Base-by-base conservation (phyloP, 2,113 vertebrate genomes). In the Ornithorhynchus anatinus region DNA sequence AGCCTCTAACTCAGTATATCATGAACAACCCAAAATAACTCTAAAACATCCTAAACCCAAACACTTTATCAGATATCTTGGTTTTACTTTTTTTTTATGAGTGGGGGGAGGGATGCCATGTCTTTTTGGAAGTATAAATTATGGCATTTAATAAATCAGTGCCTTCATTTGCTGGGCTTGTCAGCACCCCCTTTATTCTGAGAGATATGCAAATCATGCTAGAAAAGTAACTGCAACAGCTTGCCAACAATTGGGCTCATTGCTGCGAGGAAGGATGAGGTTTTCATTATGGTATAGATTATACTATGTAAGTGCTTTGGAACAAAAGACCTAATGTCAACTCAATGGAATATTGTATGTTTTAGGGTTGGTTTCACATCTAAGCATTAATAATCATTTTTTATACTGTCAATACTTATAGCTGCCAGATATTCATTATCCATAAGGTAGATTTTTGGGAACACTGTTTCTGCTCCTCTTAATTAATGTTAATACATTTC, bases 401-500 rank as follows among this genome's bases (percentile, higher is more conserved):
- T 52, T 43, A 22, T 64, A 36, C 47, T 69, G 67, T 42, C 63
- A 66, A 75, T 72, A 73, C 58, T 59, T 86, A 61, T 62, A 56
- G 17, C n/a, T 77, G 9, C 77, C 67, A 62, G 4, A 2, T 68
- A 3, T 65, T 69, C 36, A 73, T 76, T 57, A 68, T 79, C 70
- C 36, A 76, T 70, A 86, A 82, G 72, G 40, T 80, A 65, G 14
- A 58, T 53, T 59, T 52, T 42, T 69, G 39, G 32, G 37, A 71
- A 70, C 79, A 82, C 43, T 48, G 72, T 33, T 20, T 58, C 40
- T 62, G 37, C 74, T 70, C 50, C 56, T 33, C 51, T 61, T 85
- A 82, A 39, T 88, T 91, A 89, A 86, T 79, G 81, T 75, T 69
- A 73, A 72, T 40, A 79, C 72, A 80, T 57, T 69, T 31, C 64